phyloP scores from a whole-genome alignment of 92 coral and sea anemone species.

The Umimayanthus chanpuru region DNA sequence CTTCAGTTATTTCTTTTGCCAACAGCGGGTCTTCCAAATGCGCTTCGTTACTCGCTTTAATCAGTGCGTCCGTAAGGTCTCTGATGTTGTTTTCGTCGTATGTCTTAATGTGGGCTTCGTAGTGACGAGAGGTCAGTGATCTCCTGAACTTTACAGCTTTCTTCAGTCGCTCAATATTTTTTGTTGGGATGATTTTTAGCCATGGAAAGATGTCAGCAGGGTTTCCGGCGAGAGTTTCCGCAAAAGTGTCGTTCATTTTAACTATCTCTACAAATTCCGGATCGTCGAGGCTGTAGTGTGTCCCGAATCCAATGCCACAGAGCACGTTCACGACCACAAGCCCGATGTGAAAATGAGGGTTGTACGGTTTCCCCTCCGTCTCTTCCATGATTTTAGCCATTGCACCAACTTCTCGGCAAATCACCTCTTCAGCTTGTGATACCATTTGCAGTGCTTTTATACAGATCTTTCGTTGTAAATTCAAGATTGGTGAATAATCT shows the following conservation, averaged over 20 bases:
- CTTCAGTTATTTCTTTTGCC: constrained; percentile 54
- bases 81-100: constrained; percentile 50
- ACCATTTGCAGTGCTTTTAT: constrained; percentile 71
- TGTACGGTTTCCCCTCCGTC: constrained; percentile 38
- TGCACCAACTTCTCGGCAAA: constrained; percentile 64
- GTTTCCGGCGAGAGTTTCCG: constrained; percentile 49
- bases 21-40: constrained; percentile 43
- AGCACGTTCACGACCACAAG: constrained; percentile 47
- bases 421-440: constrained; percentile 60
- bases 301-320: constrained; percentile 48
- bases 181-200: constrained; percentile 51
- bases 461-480: constrained; percentile 69
- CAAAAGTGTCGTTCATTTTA: constrained; percentile 36
- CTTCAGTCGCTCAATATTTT: constrained; percentile 43
- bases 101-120: constrained; percentile 54
- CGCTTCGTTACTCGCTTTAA: constrained; percentile 60
- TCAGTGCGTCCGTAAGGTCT: constrained; percentile 66
- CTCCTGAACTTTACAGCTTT: constrained; percentile 42
- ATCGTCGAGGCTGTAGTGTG: constrained; percentile 52
- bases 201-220: constrained; percentile 55
- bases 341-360: constrained; percentile 42
- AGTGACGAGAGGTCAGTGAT: constrained; percentile 38
- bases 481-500: constrained; percentile 67
- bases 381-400: constrained; percentile 55
- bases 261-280: constrained; percentile 51